A percentile compares a stretch with the other conserved stretches of the same genome.
Conservation (phyloP, 2,797 vertebrate species). For the Schizopygopsis pylzovi region DNA sequence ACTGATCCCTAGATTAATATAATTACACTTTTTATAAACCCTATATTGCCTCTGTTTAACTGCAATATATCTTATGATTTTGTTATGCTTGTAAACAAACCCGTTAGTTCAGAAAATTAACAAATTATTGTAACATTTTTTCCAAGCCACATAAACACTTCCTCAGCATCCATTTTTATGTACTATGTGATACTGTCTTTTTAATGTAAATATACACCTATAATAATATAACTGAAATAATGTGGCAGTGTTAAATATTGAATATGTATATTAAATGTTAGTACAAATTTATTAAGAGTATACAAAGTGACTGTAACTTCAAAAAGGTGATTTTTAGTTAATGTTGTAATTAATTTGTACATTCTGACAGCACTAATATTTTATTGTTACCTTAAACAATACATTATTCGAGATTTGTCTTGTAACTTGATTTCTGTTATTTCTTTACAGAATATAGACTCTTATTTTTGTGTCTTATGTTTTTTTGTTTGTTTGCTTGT, state of each 20-base stretch:
- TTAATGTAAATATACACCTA: background rate
- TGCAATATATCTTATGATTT: too few species aligned
- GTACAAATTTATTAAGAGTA: background rate
- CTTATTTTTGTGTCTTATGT: background rate
- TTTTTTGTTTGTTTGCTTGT: background rate
- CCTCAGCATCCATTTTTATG: background rate
- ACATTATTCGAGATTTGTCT: background rate
- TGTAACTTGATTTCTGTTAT: background rate
- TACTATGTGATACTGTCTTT: background rate
- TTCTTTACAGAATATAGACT: background rate
- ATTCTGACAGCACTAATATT: background rate
- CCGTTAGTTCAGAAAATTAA: background rate
- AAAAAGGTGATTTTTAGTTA: background rate
- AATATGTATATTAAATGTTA: background rate
- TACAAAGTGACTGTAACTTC: background rate
- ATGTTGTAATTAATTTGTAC: background rate
- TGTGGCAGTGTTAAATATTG: background rate
- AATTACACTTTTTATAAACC: too few species aligned
- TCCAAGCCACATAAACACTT: too few species aligned
- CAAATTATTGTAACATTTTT: too few species aligned
- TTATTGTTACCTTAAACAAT: background rate
- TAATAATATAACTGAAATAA: background rate
- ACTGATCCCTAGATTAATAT: too few species aligned
- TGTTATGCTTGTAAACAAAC: background rate
- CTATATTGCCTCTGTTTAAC: too few species aligned